A percentile compares a stretch with the other conserved stretches of the same genome.
Conservation (phyloP, 2,888 invertebrate genomes). For the Philaethria dido region DNA sequence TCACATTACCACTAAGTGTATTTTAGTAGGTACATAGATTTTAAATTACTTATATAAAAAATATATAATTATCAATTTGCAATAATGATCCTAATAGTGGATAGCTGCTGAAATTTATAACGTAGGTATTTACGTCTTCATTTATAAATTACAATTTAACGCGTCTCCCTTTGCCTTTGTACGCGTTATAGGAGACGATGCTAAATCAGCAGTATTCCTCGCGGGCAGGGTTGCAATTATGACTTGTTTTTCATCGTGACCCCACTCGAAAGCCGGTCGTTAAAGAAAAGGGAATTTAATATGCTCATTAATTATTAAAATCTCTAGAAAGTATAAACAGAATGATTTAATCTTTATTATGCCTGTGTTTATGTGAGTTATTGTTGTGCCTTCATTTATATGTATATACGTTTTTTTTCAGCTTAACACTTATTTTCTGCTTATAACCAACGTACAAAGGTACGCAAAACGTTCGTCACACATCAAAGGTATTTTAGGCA, state of each 20-base stretch:
- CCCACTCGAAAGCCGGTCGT: conserved; percentile 61
- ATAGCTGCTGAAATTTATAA: conserved; percentile 17
- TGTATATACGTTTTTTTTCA: background rate
- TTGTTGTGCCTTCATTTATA: background rate
- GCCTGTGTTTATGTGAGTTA: background rate
- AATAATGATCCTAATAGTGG: too few relatives aligned
- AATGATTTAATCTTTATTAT: conserved; percentile 6
- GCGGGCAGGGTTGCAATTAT: conserved; percentile 72
- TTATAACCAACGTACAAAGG: too few relatives aligned
- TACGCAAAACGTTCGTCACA: too few relatives aligned
- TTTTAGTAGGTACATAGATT: too few relatives aligned
- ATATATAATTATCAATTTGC: too few relatives aligned
- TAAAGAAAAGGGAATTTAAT: conserved; percentile 82
- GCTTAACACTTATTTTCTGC: too few relatives aligned
- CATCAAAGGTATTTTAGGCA: too few relatives aligned
- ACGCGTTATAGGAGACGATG: conserved; percentile 37
- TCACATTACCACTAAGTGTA: too few relatives aligned
- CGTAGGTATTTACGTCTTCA: conserved; percentile 25
- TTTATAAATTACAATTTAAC: conserved; percentile 39
- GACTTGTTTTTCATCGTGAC: conserved; percentile 73
- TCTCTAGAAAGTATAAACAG: conserved; percentile 67
- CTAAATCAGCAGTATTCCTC: conserved; percentile 37
- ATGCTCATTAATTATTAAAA: conserved; percentile 84
- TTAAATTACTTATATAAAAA: too few relatives aligned
- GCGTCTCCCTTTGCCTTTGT: conserved; percentile 41